These are phyloP conservation scores for Spilarctia lutea DNA, from an alignment of 2,888 invertebrate genomes.

Conservation along the genomic window DNA sequence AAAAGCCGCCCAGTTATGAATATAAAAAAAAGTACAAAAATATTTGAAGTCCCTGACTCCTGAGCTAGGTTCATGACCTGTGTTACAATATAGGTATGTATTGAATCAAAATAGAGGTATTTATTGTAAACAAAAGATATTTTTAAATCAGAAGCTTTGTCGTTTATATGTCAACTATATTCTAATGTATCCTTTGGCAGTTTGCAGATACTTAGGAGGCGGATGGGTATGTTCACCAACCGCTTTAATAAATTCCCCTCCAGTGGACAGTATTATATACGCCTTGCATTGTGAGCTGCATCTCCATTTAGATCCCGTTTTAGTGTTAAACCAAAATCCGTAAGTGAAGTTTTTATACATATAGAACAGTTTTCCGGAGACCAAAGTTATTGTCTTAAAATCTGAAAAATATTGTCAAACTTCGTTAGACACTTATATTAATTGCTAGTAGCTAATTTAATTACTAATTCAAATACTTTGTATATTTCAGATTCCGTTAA, in stretches of 20 bases:
- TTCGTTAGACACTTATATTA: not conserved
- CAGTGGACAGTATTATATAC: slow-evolving; percentile 33
- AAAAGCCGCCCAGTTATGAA: not conserved
- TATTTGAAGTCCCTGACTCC: too few species aligned
- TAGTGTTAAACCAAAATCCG: slow-evolving; percentile 31
- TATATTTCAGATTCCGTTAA: not conserved
- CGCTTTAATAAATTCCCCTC: slow-evolving; percentile 23
- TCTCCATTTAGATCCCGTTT: slow-evolving; percentile 40
- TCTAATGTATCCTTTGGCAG: slow-evolving; percentile 11
- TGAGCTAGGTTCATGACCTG: too few species aligned
- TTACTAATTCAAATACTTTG: not conserved
- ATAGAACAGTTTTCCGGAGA: slow-evolving; percentile 49
- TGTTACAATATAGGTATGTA: not conserved
- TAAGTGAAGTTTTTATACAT: slow-evolving; percentile 55
- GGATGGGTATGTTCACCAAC: slow-evolving; percentile 12
- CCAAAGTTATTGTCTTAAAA: slow-evolving; percentile 37
- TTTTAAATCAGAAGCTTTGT: not conserved
- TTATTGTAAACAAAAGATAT: not conserved
- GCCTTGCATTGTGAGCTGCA: slow-evolving; percentile 41
- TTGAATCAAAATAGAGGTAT: not conserved
- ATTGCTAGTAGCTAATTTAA: not conserved
- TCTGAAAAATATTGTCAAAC: slow-evolving; percentile 16
- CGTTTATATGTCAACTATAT: not conserved
- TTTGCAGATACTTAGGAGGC: slow-evolving; percentile 9
- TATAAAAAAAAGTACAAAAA: too few species aligned